Conservation (phyloP, 2,113 vertebrate genomes). For the Aix galericulata region DNA sequence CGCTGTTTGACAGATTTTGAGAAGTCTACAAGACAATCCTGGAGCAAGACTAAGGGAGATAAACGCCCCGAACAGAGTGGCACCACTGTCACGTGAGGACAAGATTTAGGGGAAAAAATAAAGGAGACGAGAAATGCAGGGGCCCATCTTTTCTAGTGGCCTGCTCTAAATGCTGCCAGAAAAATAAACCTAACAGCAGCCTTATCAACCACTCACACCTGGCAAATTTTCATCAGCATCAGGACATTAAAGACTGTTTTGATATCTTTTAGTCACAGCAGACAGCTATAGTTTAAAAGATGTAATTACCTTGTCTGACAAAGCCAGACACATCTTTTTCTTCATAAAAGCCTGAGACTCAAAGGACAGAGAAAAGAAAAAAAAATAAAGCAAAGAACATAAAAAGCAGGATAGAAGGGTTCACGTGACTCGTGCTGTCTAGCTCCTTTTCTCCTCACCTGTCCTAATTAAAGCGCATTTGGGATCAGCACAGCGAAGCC, state of each 20-base stretch:
- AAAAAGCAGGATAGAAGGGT: neutral
- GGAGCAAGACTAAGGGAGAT: neutral
- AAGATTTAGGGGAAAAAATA: neutral
- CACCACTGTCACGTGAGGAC: neutral
- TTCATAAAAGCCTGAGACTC: neutral
- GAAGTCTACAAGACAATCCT: neutral
- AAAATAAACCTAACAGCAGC: neutral
- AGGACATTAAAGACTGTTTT: constrained; percentile 22
- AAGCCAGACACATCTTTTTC: neutral
- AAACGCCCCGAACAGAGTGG: neutral
- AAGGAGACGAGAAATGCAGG: neutral
- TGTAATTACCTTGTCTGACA: constrained; percentile 32
- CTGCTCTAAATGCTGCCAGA: neutral
- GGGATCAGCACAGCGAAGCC: constrained; percentile 25
- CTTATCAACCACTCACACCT: neutral
- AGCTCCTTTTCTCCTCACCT: neutral
- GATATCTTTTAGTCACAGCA: constrained; percentile 4
- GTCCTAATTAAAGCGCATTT: constrained; percentile 19
- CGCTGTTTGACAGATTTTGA: neutral
- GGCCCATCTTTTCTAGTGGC: neutral
- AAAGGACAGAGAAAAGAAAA: neutral
- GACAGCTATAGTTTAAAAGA: constrained; percentile 27
- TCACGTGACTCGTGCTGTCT: neutral
- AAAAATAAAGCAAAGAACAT: neutral
- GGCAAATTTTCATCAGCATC: neutral